phyloP scores from a whole-genome alignment of 2,888 invertebrate species.

The Graphium colonna region DNA sequence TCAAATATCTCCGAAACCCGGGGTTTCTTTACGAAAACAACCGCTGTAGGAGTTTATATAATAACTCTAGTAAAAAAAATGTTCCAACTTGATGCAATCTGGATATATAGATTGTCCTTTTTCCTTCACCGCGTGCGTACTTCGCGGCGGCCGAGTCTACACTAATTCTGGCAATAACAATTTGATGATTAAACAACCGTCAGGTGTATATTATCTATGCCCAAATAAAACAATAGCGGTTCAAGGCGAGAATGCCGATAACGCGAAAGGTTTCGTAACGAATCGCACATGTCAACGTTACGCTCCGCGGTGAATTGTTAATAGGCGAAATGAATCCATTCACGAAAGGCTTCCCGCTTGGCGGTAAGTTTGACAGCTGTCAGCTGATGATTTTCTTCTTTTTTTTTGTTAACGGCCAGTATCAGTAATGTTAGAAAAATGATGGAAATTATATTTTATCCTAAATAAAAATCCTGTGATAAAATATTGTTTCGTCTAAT shows the following conservation, averaged over 20 bases:
- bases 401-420: neutral
- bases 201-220: slow-evolving; percentile 37
- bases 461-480: no score
- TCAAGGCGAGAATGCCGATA: slow-evolving; percentile 43
- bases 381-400: neutral
- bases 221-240: slow-evolving; percentile 37
- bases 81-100: no score
- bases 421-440: no score
- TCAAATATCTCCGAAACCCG: no score
- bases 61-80: no score
- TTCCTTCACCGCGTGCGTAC: neutral
- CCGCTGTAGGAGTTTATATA: no score
- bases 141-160: neutral
- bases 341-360: slow-evolving; percentile 44
- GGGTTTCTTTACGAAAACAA: no score
- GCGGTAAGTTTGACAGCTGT: slow-evolving; percentile 38
- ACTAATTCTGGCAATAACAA: slow-evolving; percentile 1
- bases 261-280: slow-evolving; percentile 27
- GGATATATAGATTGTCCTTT: no score
- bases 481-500: no score
- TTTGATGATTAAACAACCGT: slow-evolving; percentile 8
- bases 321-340: slow-evolving; percentile 52
- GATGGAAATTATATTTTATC: no score
- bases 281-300: slow-evolving; percentile 11
- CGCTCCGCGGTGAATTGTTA: slow-evolving; percentile 14